Evolutionary conservation across 2,888 invertebrate genomes (phyloP), one percentile per base, ranked within the genome.

Genomic region (Brachylomia viminalis): DNA sequence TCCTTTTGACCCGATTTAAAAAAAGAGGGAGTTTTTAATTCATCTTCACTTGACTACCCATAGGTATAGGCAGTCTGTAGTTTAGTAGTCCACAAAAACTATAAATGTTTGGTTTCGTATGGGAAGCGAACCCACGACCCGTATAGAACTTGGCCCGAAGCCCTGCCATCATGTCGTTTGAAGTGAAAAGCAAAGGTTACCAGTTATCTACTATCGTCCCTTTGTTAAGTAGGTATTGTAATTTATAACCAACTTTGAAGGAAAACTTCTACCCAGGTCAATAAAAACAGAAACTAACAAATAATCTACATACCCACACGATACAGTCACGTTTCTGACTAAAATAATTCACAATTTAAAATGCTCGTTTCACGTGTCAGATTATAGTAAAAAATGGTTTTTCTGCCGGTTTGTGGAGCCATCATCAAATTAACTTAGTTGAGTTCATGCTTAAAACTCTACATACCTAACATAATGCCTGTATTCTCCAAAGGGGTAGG

Each of bases 351-450:
- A 71, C 72, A 27, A 72, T 49, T 33, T 15, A 72, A 33, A 72
- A 33, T 47, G 47, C 17, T 30, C 45, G 77, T 58, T 61, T 77
- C 77, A 77, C 47, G 64, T 77, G 64, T 52, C 42, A 30, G 42
- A 62, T 52, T n/a, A 45, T 8, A 6, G 6, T 17, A 72, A 52
- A 30, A 42, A 52, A 4, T 20, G 15, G n/a, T 75, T 75, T 52
- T 75, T 45, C 30, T 70, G 45, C 20, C 11, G 13, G 68, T 68
- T 69, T 45, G n/a, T n/a, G 15, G 20, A 45, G 5, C 17, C 30
- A 17, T 45, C 38, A 73, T 73, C 30, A 42, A 27, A 13, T 49
- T 66, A 47, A 47, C 17, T 45, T 45, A 66, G 11, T 23, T 58
- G 17, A 13, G 20, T 20, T 6, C 47, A 73, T 5, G n/a, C n/a